Conservation (phyloP, 2,888 invertebrate genomes). For the Petrolisthes manimaculis region DNA sequence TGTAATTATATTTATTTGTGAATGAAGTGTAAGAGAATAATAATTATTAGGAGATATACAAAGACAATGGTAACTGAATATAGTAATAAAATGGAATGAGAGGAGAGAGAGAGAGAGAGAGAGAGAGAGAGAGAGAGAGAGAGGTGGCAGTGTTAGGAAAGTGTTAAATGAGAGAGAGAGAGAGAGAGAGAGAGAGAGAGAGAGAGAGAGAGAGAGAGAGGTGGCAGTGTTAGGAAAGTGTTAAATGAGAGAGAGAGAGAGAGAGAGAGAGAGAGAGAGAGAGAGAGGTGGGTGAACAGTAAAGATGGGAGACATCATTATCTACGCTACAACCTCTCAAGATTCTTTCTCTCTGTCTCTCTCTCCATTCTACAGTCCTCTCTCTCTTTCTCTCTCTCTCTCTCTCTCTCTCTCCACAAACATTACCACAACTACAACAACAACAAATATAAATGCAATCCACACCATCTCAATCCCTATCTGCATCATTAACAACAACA, state of each 20-base stretch:
- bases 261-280: constrained; percentile 10
- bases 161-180: not conserved
- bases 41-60: too few relatives aligned
- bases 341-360: constrained; percentile 16
- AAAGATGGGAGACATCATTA: not conserved
- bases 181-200: not conserved
- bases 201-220: not conserved
- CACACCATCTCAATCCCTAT: not conserved
- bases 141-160: not conserved
- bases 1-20: not conserved
- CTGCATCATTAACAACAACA: not conserved
- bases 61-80: too few relatives aligned
- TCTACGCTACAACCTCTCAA: not conserved
- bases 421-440: not conserved
- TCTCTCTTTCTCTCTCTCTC: not conserved
- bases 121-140: not conserved
- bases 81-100: not conserved
- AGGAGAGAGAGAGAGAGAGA: not conserved
- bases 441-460: not conserved
- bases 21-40: too few relatives aligned
- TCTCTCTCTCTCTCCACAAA: not conserved
- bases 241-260: not conserved
- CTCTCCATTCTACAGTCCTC: not conserved
- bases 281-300: not conserved
- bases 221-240: not conserved